phyloP scores from a whole-genome alignment of 2,113 vertebrate genomes.

The Tupaia tana region DNA sequence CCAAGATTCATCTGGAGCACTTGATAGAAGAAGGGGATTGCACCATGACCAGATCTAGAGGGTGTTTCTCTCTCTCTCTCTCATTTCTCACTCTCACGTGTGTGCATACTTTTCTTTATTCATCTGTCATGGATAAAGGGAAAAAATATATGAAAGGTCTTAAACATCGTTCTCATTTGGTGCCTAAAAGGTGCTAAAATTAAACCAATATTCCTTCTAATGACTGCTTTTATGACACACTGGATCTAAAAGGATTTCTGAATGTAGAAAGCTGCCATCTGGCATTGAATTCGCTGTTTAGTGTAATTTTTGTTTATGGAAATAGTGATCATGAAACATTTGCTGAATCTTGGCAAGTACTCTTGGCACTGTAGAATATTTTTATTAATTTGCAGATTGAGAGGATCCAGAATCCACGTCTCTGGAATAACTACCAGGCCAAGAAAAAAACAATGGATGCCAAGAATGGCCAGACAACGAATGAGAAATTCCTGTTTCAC shows the following conservation, averaged over 20 bases:
- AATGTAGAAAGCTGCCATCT: not conserved
- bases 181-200: not conserved
- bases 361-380: conserved; percentile 15
- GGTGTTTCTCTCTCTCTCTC: too few relatives aligned
- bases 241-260: conserved; percentile 21
- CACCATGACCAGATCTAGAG: too few relatives aligned
- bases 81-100: too few relatives aligned
- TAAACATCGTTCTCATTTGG: not conserved
- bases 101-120: too few relatives aligned
- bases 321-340: not conserved
- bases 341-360: not conserved
- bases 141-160: not conserved
- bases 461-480: conserved; percentile 88
- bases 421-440: conserved; percentile 93
- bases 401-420: conserved; percentile 89
- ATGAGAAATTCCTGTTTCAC: conserved; percentile 92
- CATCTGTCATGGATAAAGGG: too few relatives aligned
- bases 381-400: conserved; percentile 89
- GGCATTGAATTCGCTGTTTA: not conserved
- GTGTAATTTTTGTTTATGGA: conserved; percentile 38
- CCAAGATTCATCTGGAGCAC: too few relatives aligned
- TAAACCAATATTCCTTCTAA: not conserved
- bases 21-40: too few relatives aligned
- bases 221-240: not conserved
- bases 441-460: conserved; percentile 89